phyloP scores from a whole-genome alignment of 2,888 invertebrate species.

The Heteromurus nitidus region DNA sequence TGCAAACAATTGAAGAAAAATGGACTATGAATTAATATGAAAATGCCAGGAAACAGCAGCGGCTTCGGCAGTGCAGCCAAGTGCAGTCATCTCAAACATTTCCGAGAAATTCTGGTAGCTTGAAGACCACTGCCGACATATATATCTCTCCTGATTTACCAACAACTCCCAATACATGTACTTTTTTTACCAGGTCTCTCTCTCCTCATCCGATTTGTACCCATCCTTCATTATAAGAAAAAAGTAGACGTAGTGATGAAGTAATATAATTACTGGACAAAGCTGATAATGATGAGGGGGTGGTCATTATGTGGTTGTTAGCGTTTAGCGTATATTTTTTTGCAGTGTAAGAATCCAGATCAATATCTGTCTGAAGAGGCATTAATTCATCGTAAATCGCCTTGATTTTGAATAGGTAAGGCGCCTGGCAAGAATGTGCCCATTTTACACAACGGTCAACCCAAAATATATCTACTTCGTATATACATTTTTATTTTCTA shows the following conservation, averaged over 20 bases:
- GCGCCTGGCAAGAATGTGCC: conserved; percentile 40
- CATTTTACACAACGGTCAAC: background rate
- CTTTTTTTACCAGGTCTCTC: conserved; percentile 2
- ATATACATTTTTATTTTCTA: no score
- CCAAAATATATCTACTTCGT: background rate
- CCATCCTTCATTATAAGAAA: background rate
- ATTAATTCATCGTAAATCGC: conserved; percentile 58
- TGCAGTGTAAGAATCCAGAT: conserved; percentile 39
- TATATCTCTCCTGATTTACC: conserved; percentile 12
- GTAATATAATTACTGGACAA: conserved; percentile 31
- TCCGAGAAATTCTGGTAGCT: conserved; percentile 35
- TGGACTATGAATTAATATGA: conserved; percentile 2
- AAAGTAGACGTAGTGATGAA: background rate
- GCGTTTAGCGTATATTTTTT: conserved; percentile 2
- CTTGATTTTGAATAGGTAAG: conserved; percentile 26
- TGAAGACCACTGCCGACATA: conserved; percentile 15
- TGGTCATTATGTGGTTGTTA: conserved; percentile 6
- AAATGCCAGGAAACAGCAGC: conserved; percentile 25
- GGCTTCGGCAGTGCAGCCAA: conserved; percentile 34
- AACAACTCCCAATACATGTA: conserved; percentile 19
- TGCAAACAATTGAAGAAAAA: no score
- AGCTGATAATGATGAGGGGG: conserved; percentile 32
- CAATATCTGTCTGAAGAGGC: conserved; percentile 61
- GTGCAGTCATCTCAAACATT: conserved; percentile 40
- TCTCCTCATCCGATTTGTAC: background rate